These are phyloP conservation scores for Glyphotaelius pellucidus DNA, from an alignment of 2,888 invertebrate genomes.

Conservation along the genomic window DNA sequence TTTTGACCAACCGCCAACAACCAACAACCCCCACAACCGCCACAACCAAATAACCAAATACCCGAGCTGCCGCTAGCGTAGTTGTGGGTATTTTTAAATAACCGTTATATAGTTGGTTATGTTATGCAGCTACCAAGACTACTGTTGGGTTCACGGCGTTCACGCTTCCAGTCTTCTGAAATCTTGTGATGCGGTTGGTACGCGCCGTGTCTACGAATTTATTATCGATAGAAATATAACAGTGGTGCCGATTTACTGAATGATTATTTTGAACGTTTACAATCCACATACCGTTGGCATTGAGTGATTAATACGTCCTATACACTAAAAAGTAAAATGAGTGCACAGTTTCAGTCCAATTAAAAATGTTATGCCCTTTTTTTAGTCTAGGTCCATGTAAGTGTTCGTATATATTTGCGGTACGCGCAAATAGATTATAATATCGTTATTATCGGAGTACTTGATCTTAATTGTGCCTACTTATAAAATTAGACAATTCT, in stretches of 20 bases:
- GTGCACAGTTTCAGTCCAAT: not conserved
- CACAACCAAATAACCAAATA: too few species aligned
- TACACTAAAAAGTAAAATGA: not conserved
- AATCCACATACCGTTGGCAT: not conserved
- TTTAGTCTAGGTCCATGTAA: constrained; percentile 36
- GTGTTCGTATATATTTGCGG: constrained; percentile 24
- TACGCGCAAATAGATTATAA: constrained; percentile 40
- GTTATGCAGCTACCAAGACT: too few species aligned
- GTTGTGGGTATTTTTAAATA: too few species aligned
- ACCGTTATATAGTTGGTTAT: too few species aligned
- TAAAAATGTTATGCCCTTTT: constrained; percentile 11
- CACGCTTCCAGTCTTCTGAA: constrained; percentile 10
- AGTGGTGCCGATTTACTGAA: constrained; percentile 4
- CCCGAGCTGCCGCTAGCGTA: too few species aligned
- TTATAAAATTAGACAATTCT: not conserved
- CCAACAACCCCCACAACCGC: too few species aligned
- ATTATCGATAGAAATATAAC: constrained; percentile 24
- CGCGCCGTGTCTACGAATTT: not conserved
- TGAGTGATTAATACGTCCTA: not conserved
- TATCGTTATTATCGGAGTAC: not conserved
- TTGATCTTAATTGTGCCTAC: constrained; percentile 11
- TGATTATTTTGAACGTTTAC: not conserved
- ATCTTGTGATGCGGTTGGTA: not conserved
- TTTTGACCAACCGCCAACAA: too few species aligned
- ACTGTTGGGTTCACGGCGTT: not conserved